Evolutionary conservation across 2,797 vertebrate genomes (phyloP).

Genomic region (Phoeniculus purpureus): DNA sequence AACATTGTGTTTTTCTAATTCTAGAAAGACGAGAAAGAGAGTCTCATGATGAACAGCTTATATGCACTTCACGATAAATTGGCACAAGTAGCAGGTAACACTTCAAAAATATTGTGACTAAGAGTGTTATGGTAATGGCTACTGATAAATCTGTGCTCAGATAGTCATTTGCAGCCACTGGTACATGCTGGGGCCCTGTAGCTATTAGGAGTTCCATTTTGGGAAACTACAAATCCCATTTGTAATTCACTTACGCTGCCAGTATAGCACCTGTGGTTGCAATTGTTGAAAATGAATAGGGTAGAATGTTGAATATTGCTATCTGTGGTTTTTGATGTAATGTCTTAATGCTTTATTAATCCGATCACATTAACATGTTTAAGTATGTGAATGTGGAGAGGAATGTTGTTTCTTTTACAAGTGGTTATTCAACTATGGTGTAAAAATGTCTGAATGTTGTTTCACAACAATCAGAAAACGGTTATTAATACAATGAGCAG

Average conservation of each 20-base stretch:
- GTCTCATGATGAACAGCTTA: constrained; percentile 89
- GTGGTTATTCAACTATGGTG: background rate
- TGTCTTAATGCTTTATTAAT: background rate
- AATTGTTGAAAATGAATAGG: background rate
- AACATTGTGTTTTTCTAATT: constrained; percentile 52
- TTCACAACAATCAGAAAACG: background rate
- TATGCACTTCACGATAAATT: constrained; percentile 92
- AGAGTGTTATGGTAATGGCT: background rate
- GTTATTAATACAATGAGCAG: background rate
- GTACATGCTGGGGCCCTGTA: background rate
- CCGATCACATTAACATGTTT: background rate
- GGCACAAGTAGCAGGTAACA: constrained; percentile 90
- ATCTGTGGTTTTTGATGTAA: background rate
- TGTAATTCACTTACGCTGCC: background rate
- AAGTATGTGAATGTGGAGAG: background rate
- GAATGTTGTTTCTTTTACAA: background rate
- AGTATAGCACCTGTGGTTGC: background rate
- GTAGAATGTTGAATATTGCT: background rate
- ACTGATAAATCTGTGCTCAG: background rate
- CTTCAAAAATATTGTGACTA: constrained; percentile 21
- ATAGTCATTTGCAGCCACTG: background rate
- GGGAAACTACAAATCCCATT: background rate
- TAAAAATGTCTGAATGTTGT: background rate
- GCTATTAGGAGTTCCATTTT: background rate
- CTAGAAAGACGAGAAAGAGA: constrained; percentile 78